These are phyloP conservation scores for Shargacucullia verbasci DNA, from an alignment of 2,888 invertebrate species.

Conservation along the genomic window DNA sequence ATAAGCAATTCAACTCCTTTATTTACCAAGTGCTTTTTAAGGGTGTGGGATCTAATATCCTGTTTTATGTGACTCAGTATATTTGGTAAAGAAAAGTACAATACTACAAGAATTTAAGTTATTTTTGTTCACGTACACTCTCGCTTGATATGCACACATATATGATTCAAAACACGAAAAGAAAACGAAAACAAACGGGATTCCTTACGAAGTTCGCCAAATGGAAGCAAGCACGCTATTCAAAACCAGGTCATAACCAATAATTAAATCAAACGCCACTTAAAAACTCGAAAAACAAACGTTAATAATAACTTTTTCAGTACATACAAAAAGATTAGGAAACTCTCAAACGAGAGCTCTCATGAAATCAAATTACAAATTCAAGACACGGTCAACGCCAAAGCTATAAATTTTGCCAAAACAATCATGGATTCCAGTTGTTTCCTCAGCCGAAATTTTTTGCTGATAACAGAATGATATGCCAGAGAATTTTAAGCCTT, in stretches of 20 bases:
- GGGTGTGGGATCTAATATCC: no score
- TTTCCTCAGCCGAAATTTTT: slow-evolving; percentile 58
- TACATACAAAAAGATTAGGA: slow-evolving; percentile 59
- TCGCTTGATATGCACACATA: no score
- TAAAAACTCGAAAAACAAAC: slow-evolving; percentile 52
- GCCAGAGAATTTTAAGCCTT: slow-evolving; percentile 58
- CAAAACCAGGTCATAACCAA: slow-evolving; percentile 50
- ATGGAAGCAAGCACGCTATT: slow-evolving; percentile 45
- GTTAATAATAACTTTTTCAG: slow-evolving; percentile 57
- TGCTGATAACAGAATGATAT: slow-evolving; percentile 50
- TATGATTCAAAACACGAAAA: slow-evolving; percentile 30
- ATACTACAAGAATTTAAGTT: no score
- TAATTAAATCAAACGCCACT: slow-evolving; percentile 58
- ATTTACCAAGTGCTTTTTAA: slow-evolving; percentile 7
- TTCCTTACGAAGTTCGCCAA: slow-evolving; percentile 39
- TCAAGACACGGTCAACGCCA: slow-evolving; percentile 68
- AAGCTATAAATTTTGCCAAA: slow-evolving; percentile 74
- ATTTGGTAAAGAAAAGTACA: no score
- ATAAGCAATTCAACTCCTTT: slow-evolving; percentile 47
- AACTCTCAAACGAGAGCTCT: slow-evolving; percentile 64
- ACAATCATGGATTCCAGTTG: slow-evolving; percentile 70
- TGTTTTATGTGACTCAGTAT: no score
- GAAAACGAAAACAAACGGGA: slow-evolving; percentile 35
- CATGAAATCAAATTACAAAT: slow-evolving; percentile 74
- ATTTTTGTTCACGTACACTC: no score